phyloP scores from a whole-genome alignment of 35 echinoderm and acorn worm species.

The Ophioderma brevispina region DNA sequence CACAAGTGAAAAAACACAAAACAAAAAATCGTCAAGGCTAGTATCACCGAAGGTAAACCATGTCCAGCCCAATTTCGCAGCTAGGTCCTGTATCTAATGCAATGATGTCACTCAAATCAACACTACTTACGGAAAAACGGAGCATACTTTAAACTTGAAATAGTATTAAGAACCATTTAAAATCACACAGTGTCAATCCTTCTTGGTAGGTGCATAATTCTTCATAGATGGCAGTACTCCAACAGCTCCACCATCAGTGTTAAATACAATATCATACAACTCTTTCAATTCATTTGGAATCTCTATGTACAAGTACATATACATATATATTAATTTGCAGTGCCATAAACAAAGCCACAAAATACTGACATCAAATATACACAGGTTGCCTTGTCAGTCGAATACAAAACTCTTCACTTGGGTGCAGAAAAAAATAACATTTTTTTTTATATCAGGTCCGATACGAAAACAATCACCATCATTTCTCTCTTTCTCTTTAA shows the following conservation, averaged over 20 bases:
- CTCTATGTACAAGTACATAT: neutral
- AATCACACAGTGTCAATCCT: too few relatives aligned
- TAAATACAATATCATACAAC: neutral
- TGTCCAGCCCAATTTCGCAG: too few relatives aligned
- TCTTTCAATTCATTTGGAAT: neutral
- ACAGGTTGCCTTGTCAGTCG: neutral
- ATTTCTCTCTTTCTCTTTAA: neutral
- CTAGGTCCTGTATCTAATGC: too few relatives aligned
- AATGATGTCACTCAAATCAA: too few relatives aligned
- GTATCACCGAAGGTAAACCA: too few relatives aligned
- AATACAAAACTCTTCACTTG: neutral
- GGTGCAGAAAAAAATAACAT: neutral
- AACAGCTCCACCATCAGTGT: neutral
- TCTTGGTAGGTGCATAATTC: neutral
- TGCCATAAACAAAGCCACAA: neutral
- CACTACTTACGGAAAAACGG: too few relatives aligned
- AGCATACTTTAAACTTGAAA: too few relatives aligned
- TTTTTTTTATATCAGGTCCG: neutral
- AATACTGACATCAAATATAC: neutral
- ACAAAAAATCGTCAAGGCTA: too few relatives aligned
- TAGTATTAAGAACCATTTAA: too few relatives aligned
- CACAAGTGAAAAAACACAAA: too few relatives aligned
- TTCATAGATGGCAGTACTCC: neutral
- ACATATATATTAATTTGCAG: slow-evolving; percentile 7
- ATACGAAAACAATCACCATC: neutral